Evolutionary conservation across 2,888 invertebrate genomes (phyloP).

Genomic region (Saturnia pavonia): DNA sequence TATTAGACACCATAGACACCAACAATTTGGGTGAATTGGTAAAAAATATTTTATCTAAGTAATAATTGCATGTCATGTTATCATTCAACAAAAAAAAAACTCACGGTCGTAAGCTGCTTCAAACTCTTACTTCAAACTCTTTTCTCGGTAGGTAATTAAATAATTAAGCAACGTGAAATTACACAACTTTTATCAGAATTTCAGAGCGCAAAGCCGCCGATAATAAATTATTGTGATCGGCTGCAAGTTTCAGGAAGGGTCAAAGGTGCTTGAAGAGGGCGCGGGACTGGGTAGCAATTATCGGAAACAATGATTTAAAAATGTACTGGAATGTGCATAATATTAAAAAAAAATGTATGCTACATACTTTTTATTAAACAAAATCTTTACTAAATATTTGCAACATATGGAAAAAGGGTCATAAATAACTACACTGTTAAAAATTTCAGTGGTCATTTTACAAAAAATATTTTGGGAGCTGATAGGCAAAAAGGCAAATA

Average conservation of each 20-base stretch:
- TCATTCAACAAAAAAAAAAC: too few species aligned
- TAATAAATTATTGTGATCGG: constrained; percentile 78
- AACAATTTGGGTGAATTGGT: too few species aligned
- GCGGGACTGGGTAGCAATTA: constrained; percentile 74
- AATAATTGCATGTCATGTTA: too few species aligned
- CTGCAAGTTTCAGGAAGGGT: constrained; percentile 79
- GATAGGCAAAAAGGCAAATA: too few species aligned
- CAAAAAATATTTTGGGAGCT: too few species aligned
- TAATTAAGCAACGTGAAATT: constrained; percentile 19
- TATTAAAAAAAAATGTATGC: neutral
- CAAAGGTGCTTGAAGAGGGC: constrained; percentile 71
- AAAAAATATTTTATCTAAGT: too few species aligned
- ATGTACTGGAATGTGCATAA: constrained; percentile 38
- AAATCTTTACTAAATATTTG: neutral
- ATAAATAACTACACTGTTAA: too few species aligned
- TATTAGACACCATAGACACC: too few species aligned
- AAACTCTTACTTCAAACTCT: too few species aligned
- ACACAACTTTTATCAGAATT: constrained; percentile 36
- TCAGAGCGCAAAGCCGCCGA: constrained; percentile 42
- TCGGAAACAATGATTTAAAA: constrained; percentile 50
- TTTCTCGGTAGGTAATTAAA: constrained; percentile 10
- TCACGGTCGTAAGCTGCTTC: too few species aligned
- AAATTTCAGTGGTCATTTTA: too few species aligned
- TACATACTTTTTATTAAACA: neutral
- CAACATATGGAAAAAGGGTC: neutral